These are phyloP conservation scores for Phodopus roborovskii DNA, from an alignment of 2,113 vertebrate species.

Conservation along the genomic window DNA sequence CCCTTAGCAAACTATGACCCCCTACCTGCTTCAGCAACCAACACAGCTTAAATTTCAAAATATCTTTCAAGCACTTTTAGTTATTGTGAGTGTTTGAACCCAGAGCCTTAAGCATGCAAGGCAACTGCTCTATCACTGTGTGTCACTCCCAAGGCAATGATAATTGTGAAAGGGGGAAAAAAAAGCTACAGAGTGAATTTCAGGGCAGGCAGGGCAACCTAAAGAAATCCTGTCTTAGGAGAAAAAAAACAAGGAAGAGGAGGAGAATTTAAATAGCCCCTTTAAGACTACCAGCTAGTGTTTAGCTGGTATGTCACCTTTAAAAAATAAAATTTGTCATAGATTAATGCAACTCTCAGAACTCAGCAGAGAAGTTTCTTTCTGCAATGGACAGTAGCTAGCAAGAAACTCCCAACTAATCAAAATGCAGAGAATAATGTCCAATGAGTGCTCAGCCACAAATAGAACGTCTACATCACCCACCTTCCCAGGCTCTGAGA, in stretches of 20 bases:
- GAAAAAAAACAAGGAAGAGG: neutral
- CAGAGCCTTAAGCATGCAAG: too few relatives aligned
- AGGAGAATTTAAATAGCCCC: neutral
- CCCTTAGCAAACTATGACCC: neutral
- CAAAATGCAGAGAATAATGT: neutral
- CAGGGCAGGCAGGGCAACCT: too few relatives aligned
- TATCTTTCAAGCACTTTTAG: neutral
- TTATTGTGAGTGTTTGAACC: neutral
- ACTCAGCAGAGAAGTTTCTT: neutral
- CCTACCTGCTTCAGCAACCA: neutral
- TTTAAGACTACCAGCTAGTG: neutral
- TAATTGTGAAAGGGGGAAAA: fast-evolving
- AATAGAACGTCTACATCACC: neutral
- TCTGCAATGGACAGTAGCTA: neutral
- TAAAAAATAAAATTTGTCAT: neutral
- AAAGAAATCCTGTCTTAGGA: neutral
- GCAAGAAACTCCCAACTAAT: neutral
- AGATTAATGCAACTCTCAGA: neutral
- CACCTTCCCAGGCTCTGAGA: neutral
- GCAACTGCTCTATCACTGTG: neutral
- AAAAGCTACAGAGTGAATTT: too few relatives aligned
- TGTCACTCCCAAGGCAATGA: neutral
- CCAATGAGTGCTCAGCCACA: neutral
- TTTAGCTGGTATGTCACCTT: neutral
- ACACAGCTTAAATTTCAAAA: constrained; percentile 27